Evolutionary conservation across 1,140 invertebrate genomes (phyloP), one percentile per base, ranked within the genome.

Genomic region (Homalodisca vitripennis): DNA sequence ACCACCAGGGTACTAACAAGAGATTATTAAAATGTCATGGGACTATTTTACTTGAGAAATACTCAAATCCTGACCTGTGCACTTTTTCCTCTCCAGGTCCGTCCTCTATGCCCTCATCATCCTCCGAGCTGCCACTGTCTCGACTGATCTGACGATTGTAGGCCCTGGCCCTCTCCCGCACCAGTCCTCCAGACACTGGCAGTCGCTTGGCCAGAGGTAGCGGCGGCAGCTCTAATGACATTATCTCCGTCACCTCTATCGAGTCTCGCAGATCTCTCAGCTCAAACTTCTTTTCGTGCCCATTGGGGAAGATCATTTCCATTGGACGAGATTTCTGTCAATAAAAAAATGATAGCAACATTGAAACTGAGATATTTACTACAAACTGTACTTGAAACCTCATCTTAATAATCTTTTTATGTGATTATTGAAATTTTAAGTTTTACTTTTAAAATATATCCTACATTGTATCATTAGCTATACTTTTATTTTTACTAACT

Each of bases 281-380:
- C 27, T 70, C 69, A 66, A 70, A 70, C 32, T 63, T 70, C 51
- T 70, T 70, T 30, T 70, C 51, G 31, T 55, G 14, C 13, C 41
- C 34, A n/a, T 65, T 62, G 13, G 68, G n/a, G 32, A 72, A 72
- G 29, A 72, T 68, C 71, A 72, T 72, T 26, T 72, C 71, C 67
- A 72, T 65, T 47, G 71, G 71, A 17, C 71, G 57, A 27, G 71
- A 64, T 62, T 72, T 72, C 71, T 72, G 67, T 13, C n/a, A 55
- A 53, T 3, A 12, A 14, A 53, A 22, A 22, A 53, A n/a, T n/a
- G n/a, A n/a, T n/a, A n/a, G n/a, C n/a, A n/a, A n/a, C n/a, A n/a
- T n/a, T n/a, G n/a, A n/a, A n/a, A n/a, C n/a, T n/a, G n/a, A n/a
- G n/a, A n/a, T n/a, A n/a, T n/a, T n/a, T n/a, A n/a, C n/a, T n/a